Base-by-base conservation (phyloP, 1,140 invertebrate genomes). In the Neodiprion pinetum region DNA sequence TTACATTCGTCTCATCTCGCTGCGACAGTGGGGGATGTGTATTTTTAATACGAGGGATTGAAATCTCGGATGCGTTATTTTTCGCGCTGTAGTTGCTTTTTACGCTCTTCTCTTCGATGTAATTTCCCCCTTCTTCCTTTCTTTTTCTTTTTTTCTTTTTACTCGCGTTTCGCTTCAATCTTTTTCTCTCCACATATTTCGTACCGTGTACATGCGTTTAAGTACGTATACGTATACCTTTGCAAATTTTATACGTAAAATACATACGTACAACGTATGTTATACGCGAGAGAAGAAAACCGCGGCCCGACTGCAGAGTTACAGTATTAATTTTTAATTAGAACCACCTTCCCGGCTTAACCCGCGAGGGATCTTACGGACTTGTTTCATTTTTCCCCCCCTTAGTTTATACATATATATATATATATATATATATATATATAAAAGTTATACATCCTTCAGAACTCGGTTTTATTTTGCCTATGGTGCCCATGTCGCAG, bases 321-420 rank as follows among this genome's bases (percentile, higher is more conserved):
- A 17, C 53, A 61, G n/a, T 61, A 61, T 61, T 61, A 12, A 61
- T 61, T 61, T 61, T 61, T 61, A 61, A 61, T 61, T 61, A 61
- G 53, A 61, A 61, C 53, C 28, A 40, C 28, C 28, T 40, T 61
- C 28, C n/a, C 53, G 53, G 28, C 28, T 61, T 61, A 61, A 17
- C 11, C 28, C 53, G 3, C 28, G 28, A 17, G 53, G 53, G n/a
- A 61, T 61, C 28, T 40, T 40, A 40, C 28, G 5, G 28, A 40
- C 28, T 40, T 40, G 28, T 5, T 40, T 40, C 28, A 40, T 40
- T 40, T 40, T 40, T 40, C 5, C 28, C 28, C 28, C 5, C 28
- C 1, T 40, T 40, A 40, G 28, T 40, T 0, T 40, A 40, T 40
- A 40, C 28, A 40, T 40, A 40, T 40, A 5, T 40, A 40, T 40